Evolutionary conservation across 2,113 vertebrate species (phyloP), one percentile per base, ranked within the genome.

Genomic region (Siniperca knerii): DNA sequence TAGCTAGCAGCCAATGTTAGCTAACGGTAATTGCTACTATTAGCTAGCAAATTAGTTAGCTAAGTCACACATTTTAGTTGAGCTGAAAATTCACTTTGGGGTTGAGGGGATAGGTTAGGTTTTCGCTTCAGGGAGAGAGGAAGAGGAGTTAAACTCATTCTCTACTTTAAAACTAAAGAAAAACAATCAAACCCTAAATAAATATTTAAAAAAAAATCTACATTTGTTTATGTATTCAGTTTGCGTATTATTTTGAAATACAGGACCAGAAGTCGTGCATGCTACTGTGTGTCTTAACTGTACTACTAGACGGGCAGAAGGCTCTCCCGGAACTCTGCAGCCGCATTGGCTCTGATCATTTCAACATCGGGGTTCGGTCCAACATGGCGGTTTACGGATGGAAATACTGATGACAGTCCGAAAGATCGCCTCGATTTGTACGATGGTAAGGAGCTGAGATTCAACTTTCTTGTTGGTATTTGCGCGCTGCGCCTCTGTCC

Each of bases 361-460:
- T 94, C 90, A 86, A 84, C 77, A 90, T 85, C 91, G 94, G 93
- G 96, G 95, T 95, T 95, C 93, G 96, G 95, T 95, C 94, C 96
- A 96, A 83, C 92, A 96, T 96, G 95, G 95, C 91, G 94, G 89
- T 93, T 92, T 90, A 94, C 96, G 96, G 96, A 97, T 97, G 97
- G 97, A 97, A 95, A 95, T 97, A 94, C 97, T 97, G 96, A 97
- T 98, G 97, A 98, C 97, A 93, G 97, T 98, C 96, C 97, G 97
- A 93, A 98, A 97, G 95, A 97, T 98, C 95, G 97, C 97, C 94
- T 97, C 97, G 96, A 97, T 98, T 96, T 98, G 97, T 98, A 98
- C 97, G 95, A 98, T 97, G 97, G 97, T 97, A 90, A 90, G 95
- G 2, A 58, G 92, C 87, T 6, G 70, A 29, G 62, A 23, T 20